Evolutionary conservation across 2,113 vertebrate species (phyloP).

Genomic region (Aspiorhynchus laticeps): DNA sequence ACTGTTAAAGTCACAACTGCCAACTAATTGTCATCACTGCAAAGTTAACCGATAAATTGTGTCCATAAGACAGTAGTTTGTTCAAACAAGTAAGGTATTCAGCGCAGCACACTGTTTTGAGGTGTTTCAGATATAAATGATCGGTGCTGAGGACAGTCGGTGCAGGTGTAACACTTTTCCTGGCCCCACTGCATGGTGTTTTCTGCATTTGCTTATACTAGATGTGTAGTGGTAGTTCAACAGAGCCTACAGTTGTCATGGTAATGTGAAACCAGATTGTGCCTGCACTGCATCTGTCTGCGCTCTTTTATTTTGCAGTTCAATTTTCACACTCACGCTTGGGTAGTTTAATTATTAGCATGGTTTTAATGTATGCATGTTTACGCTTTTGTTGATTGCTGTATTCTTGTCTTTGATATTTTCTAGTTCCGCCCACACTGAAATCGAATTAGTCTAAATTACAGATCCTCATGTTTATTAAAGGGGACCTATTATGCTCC

Average conservation of each 20-base stretch:
- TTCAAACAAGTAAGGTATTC: slow-evolving; percentile 23
- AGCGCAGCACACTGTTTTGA: background rate
- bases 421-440: background rate
- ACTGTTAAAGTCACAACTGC: background rate
- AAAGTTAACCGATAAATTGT: background rate
- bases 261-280: slow-evolving; percentile 52
- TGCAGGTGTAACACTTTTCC: background rate
- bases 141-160: background rate
- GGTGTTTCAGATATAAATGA: background rate
- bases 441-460: background rate
- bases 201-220: slow-evolving; percentile 25
- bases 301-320: background rate
- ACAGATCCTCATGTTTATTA: background rate
- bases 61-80: slow-evolving; percentile 28
- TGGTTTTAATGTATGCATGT: background rate
- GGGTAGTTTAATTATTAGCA: background rate
- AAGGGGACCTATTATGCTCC: no score
- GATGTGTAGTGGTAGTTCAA: slow-evolving; percentile 44
- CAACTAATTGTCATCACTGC: background rate
- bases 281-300: background rate
- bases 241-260: slow-evolving; percentile 54
- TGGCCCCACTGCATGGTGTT: background rate
- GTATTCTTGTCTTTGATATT: background rate
- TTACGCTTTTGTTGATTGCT: background rate
- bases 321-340: background rate